phyloP scores from a whole-genome alignment of 2,113 vertebrate species.

The Pseudorectes ferrugineus region DNA sequence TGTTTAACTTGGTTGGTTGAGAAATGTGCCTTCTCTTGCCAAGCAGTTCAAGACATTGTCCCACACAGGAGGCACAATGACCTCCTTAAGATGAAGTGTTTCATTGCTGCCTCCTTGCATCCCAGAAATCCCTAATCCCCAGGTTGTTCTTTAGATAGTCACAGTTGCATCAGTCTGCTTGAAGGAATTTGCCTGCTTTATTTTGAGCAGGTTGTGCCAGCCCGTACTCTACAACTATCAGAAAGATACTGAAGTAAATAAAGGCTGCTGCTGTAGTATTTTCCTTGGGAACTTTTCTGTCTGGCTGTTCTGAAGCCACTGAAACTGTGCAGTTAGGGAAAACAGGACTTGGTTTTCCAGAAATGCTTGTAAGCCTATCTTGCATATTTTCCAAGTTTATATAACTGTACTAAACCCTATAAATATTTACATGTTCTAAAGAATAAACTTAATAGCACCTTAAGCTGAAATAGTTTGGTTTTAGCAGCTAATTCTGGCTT shows the following conservation, averaged over 20 bases:
- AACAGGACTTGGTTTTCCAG: not conserved
- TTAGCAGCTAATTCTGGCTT: not conserved
- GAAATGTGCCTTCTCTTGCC: not conserved
- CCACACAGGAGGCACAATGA: not conserved
- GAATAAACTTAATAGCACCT: not conserved
- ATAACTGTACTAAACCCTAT: not conserved
- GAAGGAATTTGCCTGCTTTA: not conserved
- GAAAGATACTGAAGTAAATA: not conserved
- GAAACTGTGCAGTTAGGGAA: not conserved
- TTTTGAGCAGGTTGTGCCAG: not conserved
- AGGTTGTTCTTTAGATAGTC: not conserved
- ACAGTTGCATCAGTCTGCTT: not conserved
- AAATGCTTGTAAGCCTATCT: not conserved
- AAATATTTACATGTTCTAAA: not conserved
- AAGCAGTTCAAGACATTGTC: not conserved
- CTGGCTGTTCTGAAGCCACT: not conserved
- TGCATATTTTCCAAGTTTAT: not conserved
- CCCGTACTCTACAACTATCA: not conserved
- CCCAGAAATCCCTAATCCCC: not conserved
- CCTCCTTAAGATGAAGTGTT: not conserved
- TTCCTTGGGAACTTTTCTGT: not conserved
- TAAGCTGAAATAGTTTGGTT: not conserved
- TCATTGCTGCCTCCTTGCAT: not conserved
- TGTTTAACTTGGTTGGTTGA: not conserved
- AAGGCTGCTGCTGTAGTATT: not conserved